A percentile compares a stretch with the other conserved stretches of the same genome.
These are phyloP conservation scores for Pelodiscus sinensis DNA, from an alignment of 2,113 vertebrate species.

Conservation along the genomic window DNA sequence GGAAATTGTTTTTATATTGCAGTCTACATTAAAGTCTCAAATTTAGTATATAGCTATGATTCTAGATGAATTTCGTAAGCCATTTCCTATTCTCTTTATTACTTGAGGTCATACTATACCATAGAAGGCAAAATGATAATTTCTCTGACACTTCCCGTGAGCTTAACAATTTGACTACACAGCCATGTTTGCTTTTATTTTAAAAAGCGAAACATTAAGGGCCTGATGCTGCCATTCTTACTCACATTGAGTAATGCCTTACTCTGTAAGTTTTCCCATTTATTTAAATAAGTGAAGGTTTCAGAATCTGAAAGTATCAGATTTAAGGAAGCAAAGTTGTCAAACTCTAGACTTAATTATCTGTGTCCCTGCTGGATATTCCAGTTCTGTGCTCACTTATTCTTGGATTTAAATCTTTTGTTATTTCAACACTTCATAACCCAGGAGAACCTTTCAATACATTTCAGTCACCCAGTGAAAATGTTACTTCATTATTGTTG, in stretches of 20 bases:
- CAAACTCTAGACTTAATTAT: constrained; percentile 11
- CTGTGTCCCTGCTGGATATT: not conserved
- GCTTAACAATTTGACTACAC: not conserved
- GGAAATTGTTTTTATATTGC: not conserved
- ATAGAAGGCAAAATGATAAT: constrained; percentile 36
- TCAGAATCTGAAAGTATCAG: not conserved
- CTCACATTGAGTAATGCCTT: not conserved
- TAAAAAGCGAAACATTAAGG: not conserved
- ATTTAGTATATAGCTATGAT: constrained; percentile 5
- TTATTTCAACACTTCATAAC: constrained; percentile 26
- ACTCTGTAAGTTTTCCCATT: not conserved
- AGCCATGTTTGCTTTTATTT: not conserved
- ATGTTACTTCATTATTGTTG: constrained; percentile 43
- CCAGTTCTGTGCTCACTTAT: constrained; percentile 25
- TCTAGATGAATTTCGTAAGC: constrained; percentile 28
- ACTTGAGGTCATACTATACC: constrained; percentile 24
- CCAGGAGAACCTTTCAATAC: not conserved
- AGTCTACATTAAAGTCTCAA: not conserved
- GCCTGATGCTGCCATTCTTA: not conserved
- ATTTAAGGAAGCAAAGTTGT: not conserved
- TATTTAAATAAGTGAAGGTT: not conserved
- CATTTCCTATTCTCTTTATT: not conserved
- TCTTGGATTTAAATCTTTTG: constrained; percentile 23
- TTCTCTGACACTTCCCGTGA: constrained; percentile 25
- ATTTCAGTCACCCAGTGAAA: constrained; percentile 18